phyloP scores from a whole-genome alignment of 37 sponge, comb jelly and placozoan species.

The Diacarnus erythraeanus region DNA sequence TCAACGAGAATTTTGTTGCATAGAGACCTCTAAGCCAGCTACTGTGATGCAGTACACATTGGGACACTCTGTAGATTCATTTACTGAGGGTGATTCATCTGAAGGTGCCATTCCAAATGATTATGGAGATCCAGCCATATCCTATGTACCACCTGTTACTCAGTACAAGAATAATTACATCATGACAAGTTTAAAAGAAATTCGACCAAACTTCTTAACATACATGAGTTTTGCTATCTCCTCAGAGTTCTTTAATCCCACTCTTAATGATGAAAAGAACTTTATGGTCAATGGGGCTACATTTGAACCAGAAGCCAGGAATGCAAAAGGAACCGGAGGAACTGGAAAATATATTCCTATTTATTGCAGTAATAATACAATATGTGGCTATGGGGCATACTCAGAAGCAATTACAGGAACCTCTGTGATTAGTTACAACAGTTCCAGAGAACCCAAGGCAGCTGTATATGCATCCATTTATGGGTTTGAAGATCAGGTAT shows the following conservation, averaged over 20 bases:
- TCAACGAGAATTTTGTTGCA: slow-evolving; percentile 43
- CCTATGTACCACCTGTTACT: slow-evolving; percentile 25
- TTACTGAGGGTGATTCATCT: not conserved
- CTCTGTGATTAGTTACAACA: not conserved
- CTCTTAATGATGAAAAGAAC: not conserved
- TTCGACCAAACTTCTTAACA: not conserved
- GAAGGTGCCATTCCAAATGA: not conserved
- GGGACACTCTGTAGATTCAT: slow-evolving; percentile 42
- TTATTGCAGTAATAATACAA: not conserved
- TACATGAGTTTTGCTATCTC: slow-evolving; percentile 16
- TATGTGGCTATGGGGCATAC: slow-evolving; percentile 36
- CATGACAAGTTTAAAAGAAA: not conserved
- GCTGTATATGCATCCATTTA: slow-evolving; percentile 8
- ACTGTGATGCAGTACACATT: slow-evolving; percentile 43
- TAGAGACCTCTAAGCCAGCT: slow-evolving; percentile 35
- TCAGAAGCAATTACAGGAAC: not conserved
- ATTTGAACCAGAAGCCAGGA: too few species aligned
- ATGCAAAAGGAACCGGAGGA: not conserved
- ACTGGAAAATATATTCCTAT: slow-evolving; percentile 13
- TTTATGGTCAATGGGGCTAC: slow-evolving; percentile 1
- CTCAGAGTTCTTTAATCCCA: slow-evolving; percentile 20
- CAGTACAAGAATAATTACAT: slow-evolving; percentile 47
- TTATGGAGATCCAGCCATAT: slow-evolving; percentile 54
- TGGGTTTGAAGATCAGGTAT: slow-evolving; percentile 25
- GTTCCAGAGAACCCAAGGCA: slow-evolving; percentile 5